Percentiles rank a stretch among this genome's conserved stretches.
Conservation (phyloP, 2,797 vertebrate species). For the Selene dorsalis region DNA sequence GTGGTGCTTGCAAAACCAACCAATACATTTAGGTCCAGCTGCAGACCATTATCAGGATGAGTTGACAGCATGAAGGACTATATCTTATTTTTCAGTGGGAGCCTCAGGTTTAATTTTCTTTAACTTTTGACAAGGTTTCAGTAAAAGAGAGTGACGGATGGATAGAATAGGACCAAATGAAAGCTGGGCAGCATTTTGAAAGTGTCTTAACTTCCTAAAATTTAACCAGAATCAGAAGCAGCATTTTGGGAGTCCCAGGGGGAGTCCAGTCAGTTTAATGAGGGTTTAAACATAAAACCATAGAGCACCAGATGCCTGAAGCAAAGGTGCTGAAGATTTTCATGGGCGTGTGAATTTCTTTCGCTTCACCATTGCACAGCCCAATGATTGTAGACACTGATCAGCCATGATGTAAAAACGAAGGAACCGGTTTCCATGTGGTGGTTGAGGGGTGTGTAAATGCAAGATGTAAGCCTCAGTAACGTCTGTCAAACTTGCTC, state of each 20-base stretch:
- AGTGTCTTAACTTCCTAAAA: not conserved
- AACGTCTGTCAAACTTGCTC: too few species aligned
- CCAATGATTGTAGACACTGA: constrained; percentile 1
- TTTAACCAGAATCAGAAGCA: too few species aligned
- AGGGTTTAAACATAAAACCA: constrained; percentile 44
- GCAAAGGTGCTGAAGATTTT: constrained; percentile 74
- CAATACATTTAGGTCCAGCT: constrained; percentile 56
- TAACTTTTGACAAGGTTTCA: not conserved
- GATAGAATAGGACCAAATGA: not conserved
- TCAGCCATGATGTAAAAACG: too few species aligned
- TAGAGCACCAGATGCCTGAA: constrained; percentile 47
- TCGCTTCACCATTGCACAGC: constrained; percentile 37
- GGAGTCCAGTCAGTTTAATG: too few species aligned
- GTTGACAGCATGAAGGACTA: constrained; percentile 28
- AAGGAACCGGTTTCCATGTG: not conserved
- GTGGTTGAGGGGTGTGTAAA: not conserved
- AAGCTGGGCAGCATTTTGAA: too few species aligned
- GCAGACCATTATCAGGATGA: constrained; percentile 51
- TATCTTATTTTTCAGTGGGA: constrained; percentile 39
- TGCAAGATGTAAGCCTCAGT: not conserved
- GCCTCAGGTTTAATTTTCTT: not conserved
- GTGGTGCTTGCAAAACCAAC: constrained; percentile 38
- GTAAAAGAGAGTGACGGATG: not conserved
- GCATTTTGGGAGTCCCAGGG: too few species aligned
- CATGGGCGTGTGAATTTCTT: constrained; percentile 73